Evolutionary conservation across 2,888 invertebrate species (phyloP).

Genomic region (Limenitis camilla): DNA sequence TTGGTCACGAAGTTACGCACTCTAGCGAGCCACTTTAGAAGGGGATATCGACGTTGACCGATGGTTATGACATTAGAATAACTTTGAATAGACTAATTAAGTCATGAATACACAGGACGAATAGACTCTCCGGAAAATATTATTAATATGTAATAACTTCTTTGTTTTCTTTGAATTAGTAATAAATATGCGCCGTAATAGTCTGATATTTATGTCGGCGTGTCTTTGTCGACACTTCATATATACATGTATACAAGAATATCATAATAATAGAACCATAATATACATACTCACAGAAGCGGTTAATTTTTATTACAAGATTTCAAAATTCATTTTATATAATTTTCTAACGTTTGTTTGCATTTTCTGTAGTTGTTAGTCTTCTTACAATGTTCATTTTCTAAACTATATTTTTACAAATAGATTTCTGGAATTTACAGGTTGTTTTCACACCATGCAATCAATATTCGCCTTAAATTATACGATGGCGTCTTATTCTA

Average conservation of each 20-base stretch:
- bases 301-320: too few relatives aligned
- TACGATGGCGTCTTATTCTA: too few relatives aligned
- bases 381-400: too few relatives aligned
- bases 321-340: too few relatives aligned
- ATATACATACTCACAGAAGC: too few relatives aligned
- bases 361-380: too few relatives aligned
- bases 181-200: constrained; percentile 7
- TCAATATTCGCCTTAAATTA: too few relatives aligned
- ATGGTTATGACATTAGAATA: constrained; percentile 70
- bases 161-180: constrained; percentile 31
- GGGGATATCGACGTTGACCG: constrained; percentile 63
- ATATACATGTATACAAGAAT: background rate
- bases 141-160: constrained; percentile 42
- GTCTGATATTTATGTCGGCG: constrained; percentile 3
- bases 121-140: constrained; percentile 41
- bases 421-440: too few relatives aligned
- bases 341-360: too few relatives aligned
- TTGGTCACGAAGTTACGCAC: constrained; percentile 62
- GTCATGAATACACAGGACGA: constrained; percentile 58
- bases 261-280: background rate
- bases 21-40: constrained; percentile 52
- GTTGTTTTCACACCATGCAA: too few relatives aligned
- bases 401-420: too few relatives aligned
- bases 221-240: background rate
- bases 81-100: constrained; percentile 70